Base-by-base conservation (phyloP, 2,797 vertebrate genomes). In the Artibeus jamaicensis region DNA sequence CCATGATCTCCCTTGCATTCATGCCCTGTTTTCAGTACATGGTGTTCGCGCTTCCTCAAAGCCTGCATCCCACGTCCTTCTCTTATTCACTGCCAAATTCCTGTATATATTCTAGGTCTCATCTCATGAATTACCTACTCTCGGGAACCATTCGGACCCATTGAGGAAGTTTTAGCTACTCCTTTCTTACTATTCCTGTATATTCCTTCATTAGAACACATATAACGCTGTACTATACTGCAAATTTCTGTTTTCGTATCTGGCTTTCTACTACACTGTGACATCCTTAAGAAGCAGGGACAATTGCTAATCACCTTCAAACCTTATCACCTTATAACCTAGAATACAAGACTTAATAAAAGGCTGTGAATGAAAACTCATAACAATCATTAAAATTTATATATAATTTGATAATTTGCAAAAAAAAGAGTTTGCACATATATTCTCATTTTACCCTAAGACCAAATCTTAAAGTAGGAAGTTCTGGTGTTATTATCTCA, bases 91-190 rank as follows among this genome's bases (percentile, higher is more conserved):
- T 91, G 86, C 14, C 48, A 81, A 82, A 82, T 26, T 65, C 53
- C 42, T 74, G 14, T 34, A 57, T 8, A 57, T 14, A 57, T 26
- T 81, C 78, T 90, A 81, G 65, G 77, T 55, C 53, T 93, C 42
- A n/a, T 29, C 53, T 82, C 53, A 90, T 19, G 6, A 12, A 62
- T 65, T 34, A 82, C 22, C 39, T 88, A 55, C 26, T 84, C 57
- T 87, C 39, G 57, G 44, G 89, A 95, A 85, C 50, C 26, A 50
- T 37, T 87, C n/a, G 67, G 46, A 90, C 32, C 95, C 42, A 93
- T 11, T 34, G 32, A 42, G 46, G 18, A 88, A 59, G 26, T n/a
- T 67, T 34, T 50, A 76, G 44, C 15, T 62, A 39, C 15, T 53
- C 73, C 29, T 70, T 89, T 85, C 53, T n/a, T 65, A 42, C 48